These are phyloP conservation scores for Diabrotica undecimpunctata DNA, from an alignment of 1,140 invertebrate species.

Conservation along the genomic window DNA sequence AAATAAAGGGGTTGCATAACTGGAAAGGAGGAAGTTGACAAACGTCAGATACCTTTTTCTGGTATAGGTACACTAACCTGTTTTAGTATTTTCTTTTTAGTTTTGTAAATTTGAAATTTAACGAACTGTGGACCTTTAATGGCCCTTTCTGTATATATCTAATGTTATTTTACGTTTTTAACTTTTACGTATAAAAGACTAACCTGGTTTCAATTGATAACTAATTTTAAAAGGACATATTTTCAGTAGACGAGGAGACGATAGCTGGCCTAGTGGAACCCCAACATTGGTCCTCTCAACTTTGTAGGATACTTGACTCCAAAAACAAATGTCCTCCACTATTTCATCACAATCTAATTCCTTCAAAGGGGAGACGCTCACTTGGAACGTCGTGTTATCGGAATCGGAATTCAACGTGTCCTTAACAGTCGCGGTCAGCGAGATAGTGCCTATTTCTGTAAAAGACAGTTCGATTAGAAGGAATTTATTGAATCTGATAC, in stretches of 20 bases:
- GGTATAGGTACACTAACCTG: too few species aligned
- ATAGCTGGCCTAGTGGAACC: constrained; percentile 31
- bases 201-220: constrained; percentile 14
- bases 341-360: constrained; percentile 33
- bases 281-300: constrained; percentile 31
- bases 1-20: too few species aligned
- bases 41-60: too few species aligned
- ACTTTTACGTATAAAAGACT: too few species aligned
- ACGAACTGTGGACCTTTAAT: too few species aligned
- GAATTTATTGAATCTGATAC: not conserved
- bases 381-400: constrained; percentile 28
- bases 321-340: constrained; percentile 36
- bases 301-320: constrained; percentile 31
- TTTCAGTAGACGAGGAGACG: constrained; percentile 31
- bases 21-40: too few species aligned
- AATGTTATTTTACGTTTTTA: too few species aligned
- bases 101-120: too few species aligned
- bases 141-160: too few species aligned
- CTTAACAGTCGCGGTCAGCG: constrained; percentile 23
- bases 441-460: constrained; percentile 26
- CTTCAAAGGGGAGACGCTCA: constrained; percentile 25
- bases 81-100: too few species aligned
- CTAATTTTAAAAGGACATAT: constrained; percentile 34
- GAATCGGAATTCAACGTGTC: constrained; percentile 23
- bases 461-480: constrained; percentile 6